phyloP scores from a whole-genome alignment of 2,888 invertebrate species.

The Muscina levida region DNA sequence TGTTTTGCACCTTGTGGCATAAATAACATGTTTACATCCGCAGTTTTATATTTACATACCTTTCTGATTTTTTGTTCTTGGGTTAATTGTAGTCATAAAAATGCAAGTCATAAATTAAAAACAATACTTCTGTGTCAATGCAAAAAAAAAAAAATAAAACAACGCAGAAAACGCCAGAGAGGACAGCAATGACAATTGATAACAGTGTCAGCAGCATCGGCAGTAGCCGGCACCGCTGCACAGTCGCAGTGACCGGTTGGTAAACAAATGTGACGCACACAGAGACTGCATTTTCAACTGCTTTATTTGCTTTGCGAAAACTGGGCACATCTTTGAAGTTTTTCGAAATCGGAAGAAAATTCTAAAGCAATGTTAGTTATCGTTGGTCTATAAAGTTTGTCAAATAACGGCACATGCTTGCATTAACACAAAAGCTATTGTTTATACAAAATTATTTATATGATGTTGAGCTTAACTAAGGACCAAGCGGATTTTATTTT shows the following conservation, averaged over 20 bases:
- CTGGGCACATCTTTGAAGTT: no score
- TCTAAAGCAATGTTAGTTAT: no score
- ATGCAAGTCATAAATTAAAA: conserved; percentile 55
- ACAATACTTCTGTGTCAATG: conserved; percentile 39
- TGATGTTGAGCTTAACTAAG: no score
- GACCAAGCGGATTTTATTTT: no score
- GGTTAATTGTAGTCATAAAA: conserved; percentile 50
- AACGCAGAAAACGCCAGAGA: background rate
- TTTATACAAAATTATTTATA: no score
- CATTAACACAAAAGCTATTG: no score
- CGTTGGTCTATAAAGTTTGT: no score
- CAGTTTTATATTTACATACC: background rate
- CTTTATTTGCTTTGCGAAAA: no score
- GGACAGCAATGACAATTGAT: conserved; percentile 27
- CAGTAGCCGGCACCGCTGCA: background rate
- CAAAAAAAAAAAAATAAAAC: conserved; percentile 9
- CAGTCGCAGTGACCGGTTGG: background rate
- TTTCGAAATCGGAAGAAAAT: no score
- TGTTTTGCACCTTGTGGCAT: conserved; percentile 52
- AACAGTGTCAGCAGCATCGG: background rate
- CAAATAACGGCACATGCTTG: no score
- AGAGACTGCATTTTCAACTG: background rate
- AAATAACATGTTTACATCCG: conserved; percentile 51
- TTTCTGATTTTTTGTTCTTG: conserved; percentile 20
- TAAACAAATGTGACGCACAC: no score